These are phyloP conservation scores for Scalopus aquaticus DNA, from an alignment of 2,113 vertebrate species.

Conservation along the genomic window DNA sequence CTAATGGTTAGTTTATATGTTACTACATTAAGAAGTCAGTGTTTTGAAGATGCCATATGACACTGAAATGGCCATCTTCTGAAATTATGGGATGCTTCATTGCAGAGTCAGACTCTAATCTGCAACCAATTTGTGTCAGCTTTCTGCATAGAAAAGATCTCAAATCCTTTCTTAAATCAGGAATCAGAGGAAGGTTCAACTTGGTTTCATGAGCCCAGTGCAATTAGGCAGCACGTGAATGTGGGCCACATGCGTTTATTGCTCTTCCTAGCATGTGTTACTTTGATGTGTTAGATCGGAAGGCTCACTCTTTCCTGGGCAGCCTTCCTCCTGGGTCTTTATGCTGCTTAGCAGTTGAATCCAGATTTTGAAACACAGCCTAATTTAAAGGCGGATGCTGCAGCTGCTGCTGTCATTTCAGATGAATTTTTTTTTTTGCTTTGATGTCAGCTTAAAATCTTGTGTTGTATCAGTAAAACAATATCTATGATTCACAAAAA, in stretches of 20 bases:
- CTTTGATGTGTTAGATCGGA: conserved; percentile 92
- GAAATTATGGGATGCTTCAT: conserved; percentile 84
- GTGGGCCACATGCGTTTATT: conserved; percentile 89
- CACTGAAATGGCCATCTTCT: conserved; percentile 80
- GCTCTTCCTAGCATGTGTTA: conserved; percentile 91
- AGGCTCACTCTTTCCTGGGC: conserved; percentile 90
- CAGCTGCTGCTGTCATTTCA: conserved; percentile 96
- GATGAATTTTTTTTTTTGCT: conserved; percentile 88
- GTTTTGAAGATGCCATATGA: conserved; percentile 79
- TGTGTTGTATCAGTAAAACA: conserved; percentile 85
- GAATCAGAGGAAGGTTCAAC: conserved; percentile 86
- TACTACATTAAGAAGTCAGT: conserved; percentile 76
- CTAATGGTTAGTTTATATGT: conserved; percentile 73
- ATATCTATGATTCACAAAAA: conserved; percentile 80
- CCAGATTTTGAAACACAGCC: conserved; percentile 94
- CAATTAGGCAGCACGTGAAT: conserved; percentile 90
- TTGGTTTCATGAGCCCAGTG: conserved; percentile 85
- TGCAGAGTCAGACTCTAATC: conserved; percentile 84
- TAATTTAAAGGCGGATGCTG: conserved; percentile 93
- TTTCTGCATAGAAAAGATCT: conserved; percentile 81
- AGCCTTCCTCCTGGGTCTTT: conserved; percentile 95
- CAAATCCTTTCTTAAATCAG: conserved; percentile 83
- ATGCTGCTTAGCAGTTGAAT: conserved; percentile 95
- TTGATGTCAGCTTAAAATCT: conserved; percentile 95
- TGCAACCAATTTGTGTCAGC: conserved; percentile 87